Evolutionary conservation across 1,140 invertebrate genomes (phyloP), one percentile per base, ranked within the genome.

Genomic region (Tyrophagus putrescentiae): DNA sequence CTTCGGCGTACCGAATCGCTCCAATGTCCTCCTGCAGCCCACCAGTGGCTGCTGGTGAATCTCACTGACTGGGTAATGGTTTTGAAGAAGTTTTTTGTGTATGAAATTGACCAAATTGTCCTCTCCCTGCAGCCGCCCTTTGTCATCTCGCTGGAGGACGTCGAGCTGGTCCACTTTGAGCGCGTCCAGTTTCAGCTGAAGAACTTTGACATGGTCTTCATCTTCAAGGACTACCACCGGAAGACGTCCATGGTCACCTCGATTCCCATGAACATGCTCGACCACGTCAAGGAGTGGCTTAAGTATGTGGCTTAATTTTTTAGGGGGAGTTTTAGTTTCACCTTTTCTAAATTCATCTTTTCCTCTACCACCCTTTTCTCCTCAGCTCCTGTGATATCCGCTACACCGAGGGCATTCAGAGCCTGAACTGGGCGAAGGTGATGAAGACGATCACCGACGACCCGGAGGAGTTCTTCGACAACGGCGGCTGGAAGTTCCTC

Each of bases 361-460:
- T 33, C 62, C 58, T 63, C 54, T n/a, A n/a, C n/a, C n/a, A 54
- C 32, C 34, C 57, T 53, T 62, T 64, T 66, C 25, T 65, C 70
- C 72, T 60, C 68, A 87, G 85, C 70, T 94, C 90, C 0, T 96
- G 91, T 72, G 93, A 98, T 69, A 95, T 97, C 64, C 81, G 87
- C 33, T 99, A 98, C 70, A 91, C 92, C 0, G 95, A 99, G 74
- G 96, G 96, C 68, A 87, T 97, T 48, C 94, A 98, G 70, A 95
- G 90, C 27, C 78, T 99, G 58, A 98, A 99, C 75, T 99, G 96
- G 96, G 81, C 85, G 0, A 98, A 98, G 73, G 96, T 99, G 67
- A 98, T 99, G 95, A 98, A 98, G 74, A 98, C 94, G 0, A 98
- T 99, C 65, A 88, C 84, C 0, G 94, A 98, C 72, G 94, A 99